phyloP scores from a whole-genome alignment of 2,797 vertebrate species.

The Cheirogaleus major region DNA sequence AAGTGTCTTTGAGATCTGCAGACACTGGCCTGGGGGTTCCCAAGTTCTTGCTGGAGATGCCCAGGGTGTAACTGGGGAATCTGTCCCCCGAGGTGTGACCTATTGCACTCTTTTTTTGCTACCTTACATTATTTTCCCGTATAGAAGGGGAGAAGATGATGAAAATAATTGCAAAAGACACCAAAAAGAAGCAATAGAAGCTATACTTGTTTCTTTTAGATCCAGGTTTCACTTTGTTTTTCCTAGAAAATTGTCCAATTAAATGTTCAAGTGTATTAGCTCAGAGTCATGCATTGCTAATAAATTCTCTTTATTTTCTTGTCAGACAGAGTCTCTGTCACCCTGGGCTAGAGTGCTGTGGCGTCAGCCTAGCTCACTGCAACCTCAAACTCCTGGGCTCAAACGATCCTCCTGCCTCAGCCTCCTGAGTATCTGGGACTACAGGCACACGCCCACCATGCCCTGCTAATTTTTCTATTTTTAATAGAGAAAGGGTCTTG shows the following conservation, averaged over 20 bases:
- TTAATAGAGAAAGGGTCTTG: too few relatives aligned
- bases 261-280: not conserved
- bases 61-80: not conserved
- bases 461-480: too few relatives aligned
- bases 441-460: rapidly evolving
- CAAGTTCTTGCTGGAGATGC: too few relatives aligned
- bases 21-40: too few relatives aligned
- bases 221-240: not conserved
- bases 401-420: too few relatives aligned
- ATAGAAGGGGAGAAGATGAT: not conserved
- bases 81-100: not conserved
- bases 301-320: not conserved
- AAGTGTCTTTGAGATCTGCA: not conserved
- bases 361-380: too few relatives aligned
- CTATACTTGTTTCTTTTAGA: not conserved
- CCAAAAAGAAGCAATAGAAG: not conserved
- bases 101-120: not conserved
- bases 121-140: not conserved
- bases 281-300: rapidly evolving
- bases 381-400: too few relatives aligned
- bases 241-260: not conserved
- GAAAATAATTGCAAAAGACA: not conserved
- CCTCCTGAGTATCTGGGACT: too few relatives aligned
- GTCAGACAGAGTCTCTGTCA: not conserved
- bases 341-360: too few relatives aligned